These are phyloP conservation scores for Arion vulgaris DNA, from an alignment of 1,140 invertebrate genomes.

Conservation along the genomic window DNA sequence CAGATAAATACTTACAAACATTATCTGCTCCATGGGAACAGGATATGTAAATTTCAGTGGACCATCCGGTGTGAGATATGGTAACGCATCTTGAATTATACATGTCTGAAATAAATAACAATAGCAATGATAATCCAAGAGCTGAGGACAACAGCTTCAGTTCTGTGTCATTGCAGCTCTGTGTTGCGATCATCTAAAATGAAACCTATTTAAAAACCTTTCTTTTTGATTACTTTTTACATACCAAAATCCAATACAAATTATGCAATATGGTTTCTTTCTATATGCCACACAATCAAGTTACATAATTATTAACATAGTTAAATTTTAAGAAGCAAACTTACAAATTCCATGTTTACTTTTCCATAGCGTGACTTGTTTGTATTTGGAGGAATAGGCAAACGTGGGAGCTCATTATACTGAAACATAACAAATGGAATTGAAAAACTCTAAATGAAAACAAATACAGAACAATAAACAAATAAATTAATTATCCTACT, in stretches of 20 bases:
- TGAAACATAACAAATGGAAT: conserved; percentile 43
- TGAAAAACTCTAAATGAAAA: neutral
- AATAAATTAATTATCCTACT: too few relatives aligned
- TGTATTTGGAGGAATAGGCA: conserved; percentile 71
- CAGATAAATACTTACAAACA: conserved; percentile 36
- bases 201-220: too few relatives aligned
- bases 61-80: conserved; percentile 43
- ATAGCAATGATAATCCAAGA: too few relatives aligned
- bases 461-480: neutral
- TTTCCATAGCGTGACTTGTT: conserved; percentile 76
- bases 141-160: too few relatives aligned
- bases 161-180: too few relatives aligned
- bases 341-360: conserved; percentile 73
- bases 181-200: too few relatives aligned
- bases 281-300: too few relatives aligned
- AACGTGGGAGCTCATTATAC: conserved; percentile 55
- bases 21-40: conserved; percentile 77
- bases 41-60: conserved; percentile 70
- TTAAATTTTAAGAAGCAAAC: conserved; percentile 29
- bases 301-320: too few relatives aligned
- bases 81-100: conserved; percentile 55
- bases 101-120: conserved; percentile 41
- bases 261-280: too few relatives aligned
- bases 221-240: too few relatives aligned
- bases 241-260: too few relatives aligned